Evolutionary conservation across 2,888 invertebrate genomes (phyloP), one percentile per base, ranked within the genome.

Genomic region (Uloborus plumipes): DNA sequence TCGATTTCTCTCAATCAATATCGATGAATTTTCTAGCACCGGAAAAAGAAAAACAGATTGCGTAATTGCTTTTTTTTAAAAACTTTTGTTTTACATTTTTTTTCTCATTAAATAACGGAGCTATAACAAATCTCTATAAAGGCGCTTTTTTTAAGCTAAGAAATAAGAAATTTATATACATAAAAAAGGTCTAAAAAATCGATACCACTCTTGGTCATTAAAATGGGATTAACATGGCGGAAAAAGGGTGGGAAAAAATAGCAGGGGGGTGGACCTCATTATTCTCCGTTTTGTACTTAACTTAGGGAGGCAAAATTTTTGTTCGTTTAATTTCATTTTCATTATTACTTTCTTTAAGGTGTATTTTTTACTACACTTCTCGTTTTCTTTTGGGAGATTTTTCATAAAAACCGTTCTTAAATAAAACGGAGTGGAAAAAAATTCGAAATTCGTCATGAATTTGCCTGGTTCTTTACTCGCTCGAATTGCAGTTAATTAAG

Each of bases 261-360:
- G 22, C 20, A 71, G 77, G 61, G 66, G 74, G 67, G 11, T 16
- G 77, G 74, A 80, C 80, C 80, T 80, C 80, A 80, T 80, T 80
- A 80, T 80, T 80, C 74, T 69, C 55, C 74, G 55, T 80, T 74
- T 80, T 70, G 55, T 74, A 74, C 69, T 80, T 67, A 74, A 80
- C 74, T 39, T 39, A 47, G 73, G 62, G 66, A 49, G 73, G 67
- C 62, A 51, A n/a, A 53, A 70, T 74, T 80, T 80, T 74, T 74
- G 47, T 80, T 80, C 74, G 67, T 80, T 80, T 80, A 80, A 80
- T 80, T 80, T 80, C 74, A 80, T 80, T 80, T 80, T 74, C 74
- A 74, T 80, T 74, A 80, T 69, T 74, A 62, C 26, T 26, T 74
- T 74, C 74, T 80, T 62, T 67, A 64, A 64, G 49, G 49, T 64